Evolutionary conservation across 2,113 vertebrate species (phyloP).

Genomic region (Mugil cephalus): DNA sequence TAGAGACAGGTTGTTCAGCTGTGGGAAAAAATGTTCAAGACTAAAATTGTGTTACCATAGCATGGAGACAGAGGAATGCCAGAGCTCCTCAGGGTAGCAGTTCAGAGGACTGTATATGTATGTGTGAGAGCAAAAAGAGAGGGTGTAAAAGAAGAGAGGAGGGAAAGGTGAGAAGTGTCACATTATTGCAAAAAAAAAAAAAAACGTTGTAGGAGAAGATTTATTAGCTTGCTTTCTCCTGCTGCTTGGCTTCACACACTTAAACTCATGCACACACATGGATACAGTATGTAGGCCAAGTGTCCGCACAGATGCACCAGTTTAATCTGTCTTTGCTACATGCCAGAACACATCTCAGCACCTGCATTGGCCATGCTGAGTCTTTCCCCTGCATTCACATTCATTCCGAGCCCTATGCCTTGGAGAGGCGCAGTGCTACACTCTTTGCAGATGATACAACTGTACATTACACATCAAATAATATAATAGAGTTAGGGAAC

Average conservation of each 20-base stretch:
- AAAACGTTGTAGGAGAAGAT: slow-evolving; percentile 43
- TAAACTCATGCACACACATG: not conserved
- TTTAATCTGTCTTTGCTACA: slow-evolving; percentile 32
- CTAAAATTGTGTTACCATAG: slow-evolving; percentile 52
- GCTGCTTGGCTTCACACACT: slow-evolving; percentile 32
- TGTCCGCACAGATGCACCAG: slow-evolving; percentile 9
- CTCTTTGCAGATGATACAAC: too few species aligned
- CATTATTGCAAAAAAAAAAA: slow-evolving; percentile 55
- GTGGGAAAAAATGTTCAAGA: slow-evolving; percentile 18
- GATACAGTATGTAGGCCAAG: not conserved
- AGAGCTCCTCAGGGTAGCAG: slow-evolving; percentile 23
- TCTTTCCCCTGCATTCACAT: not conserved
- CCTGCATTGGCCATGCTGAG: slow-evolving; percentile 37
- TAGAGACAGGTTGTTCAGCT: not conserved
- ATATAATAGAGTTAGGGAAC: too few species aligned
- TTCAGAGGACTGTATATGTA: slow-evolving; percentile 21
- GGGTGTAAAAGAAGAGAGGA: slow-evolving; percentile 5
- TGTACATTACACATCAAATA: too few species aligned
- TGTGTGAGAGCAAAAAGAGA: not conserved
- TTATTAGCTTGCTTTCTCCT: slow-evolving; percentile 41
- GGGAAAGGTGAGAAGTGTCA: slow-evolving; percentile 52
- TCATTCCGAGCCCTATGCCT: too few species aligned
- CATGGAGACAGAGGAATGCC: slow-evolving; percentile 37
- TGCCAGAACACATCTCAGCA: slow-evolving; percentile 48
- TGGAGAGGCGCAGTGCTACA: too few species aligned